phyloP scores from a whole-genome alignment of 2,797 vertebrate genomes.

The Diglossa cyanea region DNA sequence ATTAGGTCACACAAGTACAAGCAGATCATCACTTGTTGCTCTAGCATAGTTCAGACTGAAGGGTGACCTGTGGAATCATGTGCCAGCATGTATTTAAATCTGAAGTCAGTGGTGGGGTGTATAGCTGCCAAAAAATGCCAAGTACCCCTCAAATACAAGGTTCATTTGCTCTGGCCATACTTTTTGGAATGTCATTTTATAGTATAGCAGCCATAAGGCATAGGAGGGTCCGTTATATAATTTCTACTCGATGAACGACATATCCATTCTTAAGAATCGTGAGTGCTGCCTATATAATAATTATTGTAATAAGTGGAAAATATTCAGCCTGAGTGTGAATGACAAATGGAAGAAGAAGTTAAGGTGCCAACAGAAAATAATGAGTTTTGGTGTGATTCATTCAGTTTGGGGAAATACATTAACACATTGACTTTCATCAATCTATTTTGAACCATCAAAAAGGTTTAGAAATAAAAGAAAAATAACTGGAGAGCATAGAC shows the following conservation, averaged over 20 bases:
- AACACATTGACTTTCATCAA: not conserved
- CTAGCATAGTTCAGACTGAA: not conserved
- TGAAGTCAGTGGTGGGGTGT: not conserved
- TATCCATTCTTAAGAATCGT: not conserved
- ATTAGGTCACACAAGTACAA: not conserved
- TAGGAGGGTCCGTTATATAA: not conserved
- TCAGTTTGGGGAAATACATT: slow-evolving; percentile 1
- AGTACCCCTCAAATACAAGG: not conserved
- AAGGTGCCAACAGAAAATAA: not conserved
- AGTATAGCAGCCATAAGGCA: not conserved
- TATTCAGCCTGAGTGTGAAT: not conserved
- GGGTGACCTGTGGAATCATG: not conserved
- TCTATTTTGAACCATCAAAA: slow-evolving; percentile 2
- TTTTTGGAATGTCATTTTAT: not conserved
- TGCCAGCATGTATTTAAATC: not conserved
- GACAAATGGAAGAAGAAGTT: not conserved
- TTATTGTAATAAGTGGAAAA: slow-evolving; percentile 22
- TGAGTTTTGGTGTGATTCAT: slow-evolving; percentile 24
- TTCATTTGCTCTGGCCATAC: not conserved
- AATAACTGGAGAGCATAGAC: not conserved
- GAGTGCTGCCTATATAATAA: not conserved
- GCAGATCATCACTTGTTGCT: not conserved
- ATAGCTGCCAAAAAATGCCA: not conserved
- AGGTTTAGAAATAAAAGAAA: slow-evolving; percentile 6
- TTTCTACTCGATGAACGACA: not conserved